Conservation (phyloP, 2,113 vertebrate genomes). For the Acanthisitta chloris region DNA sequence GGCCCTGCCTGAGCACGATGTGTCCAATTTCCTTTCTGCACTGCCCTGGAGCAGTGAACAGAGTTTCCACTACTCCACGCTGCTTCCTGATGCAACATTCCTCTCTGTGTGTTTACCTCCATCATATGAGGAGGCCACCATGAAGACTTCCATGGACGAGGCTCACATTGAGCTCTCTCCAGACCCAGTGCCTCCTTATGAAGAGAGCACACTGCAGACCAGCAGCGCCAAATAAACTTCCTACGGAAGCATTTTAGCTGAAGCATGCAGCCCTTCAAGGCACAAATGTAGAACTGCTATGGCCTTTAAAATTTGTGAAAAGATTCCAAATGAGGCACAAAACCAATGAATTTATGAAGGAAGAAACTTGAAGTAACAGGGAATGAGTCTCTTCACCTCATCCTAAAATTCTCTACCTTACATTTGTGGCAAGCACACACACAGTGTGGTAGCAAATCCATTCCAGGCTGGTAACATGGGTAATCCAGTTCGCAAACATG, state of each 20-base stretch:
- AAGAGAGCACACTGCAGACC: constrained; percentile 14
- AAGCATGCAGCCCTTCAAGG: not conserved
- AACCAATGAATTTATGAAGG: not conserved
- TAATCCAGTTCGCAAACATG: not conserved
- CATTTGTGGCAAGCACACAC: not conserved
- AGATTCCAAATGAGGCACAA: not conserved
- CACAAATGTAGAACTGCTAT: not conserved
- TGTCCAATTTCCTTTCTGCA: constrained; percentile 43
- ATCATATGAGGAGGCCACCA: constrained; percentile 84
- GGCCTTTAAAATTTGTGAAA: constrained; percentile 5
- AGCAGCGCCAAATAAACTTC: not conserved
- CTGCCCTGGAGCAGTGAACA: constrained; percentile 62
- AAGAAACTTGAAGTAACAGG: not conserved
- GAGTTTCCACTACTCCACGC: constrained; percentile 64
- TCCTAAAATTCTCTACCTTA: not conserved
- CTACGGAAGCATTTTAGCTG: not conserved
- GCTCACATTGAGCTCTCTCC: constrained; percentile 64
- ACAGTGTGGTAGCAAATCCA: fast-evolving
- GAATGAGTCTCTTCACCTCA: not conserved
- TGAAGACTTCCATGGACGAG: constrained; percentile 62
- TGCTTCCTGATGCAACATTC: constrained; percentile 66
- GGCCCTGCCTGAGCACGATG: not conserved
- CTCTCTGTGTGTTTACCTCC: constrained; percentile 78
- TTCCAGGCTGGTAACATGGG: not conserved
- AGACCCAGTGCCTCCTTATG: constrained; percentile 39